phyloP scores from a whole-genome alignment of 2,888 invertebrate species.

The Andricus quercusramuli region DNA sequence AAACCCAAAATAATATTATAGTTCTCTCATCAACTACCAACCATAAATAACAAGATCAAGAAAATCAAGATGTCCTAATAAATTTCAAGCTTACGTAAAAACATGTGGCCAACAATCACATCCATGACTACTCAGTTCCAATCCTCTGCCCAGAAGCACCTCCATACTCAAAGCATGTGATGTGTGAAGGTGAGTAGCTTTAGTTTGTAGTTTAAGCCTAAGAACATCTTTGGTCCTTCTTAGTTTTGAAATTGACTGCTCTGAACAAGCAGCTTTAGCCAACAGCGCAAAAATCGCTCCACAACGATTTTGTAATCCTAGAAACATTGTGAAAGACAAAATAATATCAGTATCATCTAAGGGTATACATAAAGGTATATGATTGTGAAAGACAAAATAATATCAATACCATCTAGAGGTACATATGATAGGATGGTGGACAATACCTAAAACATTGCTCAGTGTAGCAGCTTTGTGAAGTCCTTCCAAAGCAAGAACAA shows the following conservation, averaged over 20 bases:
- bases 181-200: conserved; percentile 88
- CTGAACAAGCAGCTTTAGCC: conserved; percentile 93
- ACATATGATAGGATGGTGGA: too few species aligned
- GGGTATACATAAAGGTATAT: not conserved
- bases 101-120: conserved; percentile 98
- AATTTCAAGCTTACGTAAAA: conserved; percentile 82
- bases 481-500: conserved; percentile 92
- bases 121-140: conserved; percentile 95
- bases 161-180: conserved; percentile 96
- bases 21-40: too few species aligned
- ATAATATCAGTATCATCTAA: not conserved
- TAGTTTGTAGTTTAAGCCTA: conserved; percentile 79
- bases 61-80: not conserved
- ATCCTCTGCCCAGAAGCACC: conserved; percentile 90
- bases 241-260: conserved; percentile 77
- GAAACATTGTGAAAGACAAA: conserved; percentile 29
- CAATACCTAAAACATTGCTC: conserved; percentile 88
- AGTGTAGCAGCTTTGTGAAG: conserved; percentile 95
- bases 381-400: conserved; percentile 18
- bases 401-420: not conserved
- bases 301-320: conserved; percentile 92
- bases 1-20: not conserved
- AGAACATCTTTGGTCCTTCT: conserved; percentile 77
- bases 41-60: too few species aligned
- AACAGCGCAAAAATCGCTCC: conserved; percentile 93